A percentile compares a stretch with the other conserved stretches of the same genome.
Evolutionary conservation across 1,140 invertebrate genomes (phyloP).

Genomic region (Ericerus pela): DNA sequence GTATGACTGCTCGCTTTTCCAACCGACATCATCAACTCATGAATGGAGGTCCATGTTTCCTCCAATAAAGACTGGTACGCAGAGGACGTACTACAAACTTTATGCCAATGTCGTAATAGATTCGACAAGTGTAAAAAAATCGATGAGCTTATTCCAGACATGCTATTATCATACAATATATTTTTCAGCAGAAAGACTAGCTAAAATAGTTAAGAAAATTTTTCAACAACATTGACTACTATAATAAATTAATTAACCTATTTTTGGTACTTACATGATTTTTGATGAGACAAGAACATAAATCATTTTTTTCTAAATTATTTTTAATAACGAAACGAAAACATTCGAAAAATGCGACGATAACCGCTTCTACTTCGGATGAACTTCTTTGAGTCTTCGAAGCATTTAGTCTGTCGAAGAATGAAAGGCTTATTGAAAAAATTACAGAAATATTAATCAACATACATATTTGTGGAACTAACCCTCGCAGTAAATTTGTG

Average conservation of each 20-base stretch:
- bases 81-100: background rate
- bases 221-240: background rate
- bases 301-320: slow-evolving; percentile 19
- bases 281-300: slow-evolving; percentile 20
- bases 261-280: slow-evolving; percentile 19
- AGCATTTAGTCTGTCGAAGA: slow-evolving; percentile 34
- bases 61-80: no score
- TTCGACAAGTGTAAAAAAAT: background rate
- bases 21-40: no score
- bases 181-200: background rate
- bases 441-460: background rate
- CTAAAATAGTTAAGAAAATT: background rate
- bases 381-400: slow-evolving; percentile 36
- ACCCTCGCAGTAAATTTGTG: slow-evolving; percentile 46
- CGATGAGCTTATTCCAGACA: background rate
- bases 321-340: slow-evolving; percentile 41
- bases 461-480: slow-evolving; percentile 22
- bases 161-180: background rate
- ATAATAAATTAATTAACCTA: no score
- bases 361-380: slow-evolving; percentile 43
- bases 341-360: slow-evolving; percentile 52
- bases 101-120: background rate
- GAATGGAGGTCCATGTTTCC: no score
- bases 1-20: no score
- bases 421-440: background rate